Conservation (phyloP, 2,113 vertebrate genomes). For the Phalacrocorax brasilianus region DNA sequence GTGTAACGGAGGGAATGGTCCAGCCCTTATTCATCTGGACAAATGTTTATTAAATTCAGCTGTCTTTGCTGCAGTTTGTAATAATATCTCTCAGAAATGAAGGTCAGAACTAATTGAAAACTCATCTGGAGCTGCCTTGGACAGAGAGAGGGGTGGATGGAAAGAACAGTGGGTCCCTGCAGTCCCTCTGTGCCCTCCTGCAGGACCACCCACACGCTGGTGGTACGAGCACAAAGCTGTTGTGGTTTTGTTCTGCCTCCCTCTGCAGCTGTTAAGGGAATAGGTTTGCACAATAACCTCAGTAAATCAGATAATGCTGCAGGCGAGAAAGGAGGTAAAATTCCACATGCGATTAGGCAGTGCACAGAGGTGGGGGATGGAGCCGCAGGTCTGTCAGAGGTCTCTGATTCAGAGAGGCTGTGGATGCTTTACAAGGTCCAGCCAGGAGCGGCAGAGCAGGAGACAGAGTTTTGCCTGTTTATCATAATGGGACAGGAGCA, state of each 20-base stretch:
- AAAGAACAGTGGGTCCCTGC: not conserved
- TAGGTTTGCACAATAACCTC: not conserved
- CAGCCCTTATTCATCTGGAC: not conserved
- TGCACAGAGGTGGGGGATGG: not conserved
- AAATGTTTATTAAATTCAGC: not conserved
- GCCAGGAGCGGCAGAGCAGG: not conserved
- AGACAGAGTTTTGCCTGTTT: not conserved
- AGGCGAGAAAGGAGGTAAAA: not conserved
- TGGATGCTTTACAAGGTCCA: not conserved
- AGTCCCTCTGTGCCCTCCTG: not conserved
- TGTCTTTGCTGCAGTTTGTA: not conserved
- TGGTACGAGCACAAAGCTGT: not conserved
- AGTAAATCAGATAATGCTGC: not conserved
- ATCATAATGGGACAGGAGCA: fast-evolving
- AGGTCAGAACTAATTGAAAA: slow-evolving; percentile 13
- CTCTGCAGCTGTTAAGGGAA: not conserved
- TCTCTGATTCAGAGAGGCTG: not conserved
- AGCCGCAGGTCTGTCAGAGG: not conserved
- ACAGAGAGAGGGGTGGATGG: not conserved
- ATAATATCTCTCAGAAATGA: not conserved
- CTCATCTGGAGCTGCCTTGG: slow-evolving; percentile 11
- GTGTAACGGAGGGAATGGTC: not conserved
- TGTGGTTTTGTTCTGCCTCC: not conserved
- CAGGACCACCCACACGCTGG: not conserved
- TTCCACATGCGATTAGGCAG: not conserved